phyloP scores from a whole-genome alignment of 2,113 vertebrate species.

The Maccullochella peelii region DNA sequence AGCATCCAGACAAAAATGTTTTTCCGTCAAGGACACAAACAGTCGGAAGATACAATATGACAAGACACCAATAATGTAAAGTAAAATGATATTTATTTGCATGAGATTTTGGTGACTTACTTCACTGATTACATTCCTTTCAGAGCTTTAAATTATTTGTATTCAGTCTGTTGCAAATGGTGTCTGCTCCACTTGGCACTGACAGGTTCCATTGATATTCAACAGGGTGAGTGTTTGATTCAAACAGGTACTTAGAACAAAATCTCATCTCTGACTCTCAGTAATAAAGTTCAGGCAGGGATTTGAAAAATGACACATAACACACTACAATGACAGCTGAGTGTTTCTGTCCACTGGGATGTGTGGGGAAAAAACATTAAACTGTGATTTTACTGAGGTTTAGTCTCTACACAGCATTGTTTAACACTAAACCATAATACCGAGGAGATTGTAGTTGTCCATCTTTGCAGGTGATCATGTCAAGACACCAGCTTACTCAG shows the following conservation, averaged over 20 bases:
- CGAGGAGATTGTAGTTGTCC: conserved; percentile 25
- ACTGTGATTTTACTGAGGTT: conserved; percentile 24
- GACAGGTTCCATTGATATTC: conserved; percentile 62
- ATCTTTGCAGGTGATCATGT: conserved; percentile 42
- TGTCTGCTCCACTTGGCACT: conserved; percentile 32
- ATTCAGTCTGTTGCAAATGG: conserved; percentile 41
- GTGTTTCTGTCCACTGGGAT: conserved; percentile 14
- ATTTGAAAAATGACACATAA: conserved; percentile 42
- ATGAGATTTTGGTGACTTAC: neutral
- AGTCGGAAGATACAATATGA: neutral
- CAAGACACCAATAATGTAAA: neutral
- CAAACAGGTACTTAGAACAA: conserved; percentile 51
- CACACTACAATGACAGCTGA: conserved; percentile 12
- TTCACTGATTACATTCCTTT: conserved; percentile 8
- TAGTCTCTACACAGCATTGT: neutral
- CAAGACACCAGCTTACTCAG: conserved; percentile 49
- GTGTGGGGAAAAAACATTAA: conserved; percentile 1
- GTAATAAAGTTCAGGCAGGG: conserved; percentile 26
- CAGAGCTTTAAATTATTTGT: conserved; percentile 51
- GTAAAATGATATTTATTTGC: neutral
- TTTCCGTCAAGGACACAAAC: neutral
- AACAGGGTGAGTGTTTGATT: conserved; percentile 49
- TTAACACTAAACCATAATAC: conserved; percentile 8
- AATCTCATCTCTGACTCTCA: conserved; percentile 53
- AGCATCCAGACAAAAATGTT: neutral